Conservation (phyloP, 2,888 invertebrate species). For the Opisthograptis luteolata region DNA sequence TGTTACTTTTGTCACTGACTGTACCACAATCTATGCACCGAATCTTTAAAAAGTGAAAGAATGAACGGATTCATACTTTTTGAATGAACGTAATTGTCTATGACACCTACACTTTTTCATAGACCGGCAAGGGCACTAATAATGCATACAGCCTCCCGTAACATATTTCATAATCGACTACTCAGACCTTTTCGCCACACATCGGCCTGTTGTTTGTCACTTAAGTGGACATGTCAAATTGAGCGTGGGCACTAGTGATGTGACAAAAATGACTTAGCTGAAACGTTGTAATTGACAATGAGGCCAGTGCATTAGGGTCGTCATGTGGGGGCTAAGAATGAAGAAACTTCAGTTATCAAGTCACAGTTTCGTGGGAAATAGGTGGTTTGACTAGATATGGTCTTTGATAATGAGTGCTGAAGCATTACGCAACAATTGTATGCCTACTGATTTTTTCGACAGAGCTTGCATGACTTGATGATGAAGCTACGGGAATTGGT, state of each 20-base stretch:
- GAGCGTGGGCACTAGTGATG: constrained; percentile 25
- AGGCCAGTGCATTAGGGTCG: constrained; percentile 50
- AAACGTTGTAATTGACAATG: constrained; percentile 45
- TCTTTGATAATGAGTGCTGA: neutral
- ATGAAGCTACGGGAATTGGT: too few species aligned
- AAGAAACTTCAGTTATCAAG: constrained; percentile 36
- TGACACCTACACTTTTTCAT: constrained; percentile 9
- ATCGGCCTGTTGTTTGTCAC: constrained; percentile 23
- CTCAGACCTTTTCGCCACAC: constrained; percentile 12
- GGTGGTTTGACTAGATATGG: constrained; percentile 20
- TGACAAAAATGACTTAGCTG: constrained; percentile 35
- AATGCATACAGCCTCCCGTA: constrained; percentile 3
- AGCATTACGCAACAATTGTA: constrained; percentile 3
- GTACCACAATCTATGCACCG: too few species aligned
- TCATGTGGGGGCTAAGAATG: constrained; percentile 37
- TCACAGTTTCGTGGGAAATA: constrained; percentile 27
- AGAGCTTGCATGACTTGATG: neutral
- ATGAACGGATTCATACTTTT: neutral
- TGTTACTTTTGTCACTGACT: too few species aligned
- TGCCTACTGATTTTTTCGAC: neutral
- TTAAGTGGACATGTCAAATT: constrained; percentile 15
- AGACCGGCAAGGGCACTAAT: neutral
- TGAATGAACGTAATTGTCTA: constrained; percentile 9
- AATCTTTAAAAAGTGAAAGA: neutral
- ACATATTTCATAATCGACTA: constrained; percentile 23